Conservation (phyloP, 2,113 vertebrate genomes). For the Albula glossodonta region DNA sequence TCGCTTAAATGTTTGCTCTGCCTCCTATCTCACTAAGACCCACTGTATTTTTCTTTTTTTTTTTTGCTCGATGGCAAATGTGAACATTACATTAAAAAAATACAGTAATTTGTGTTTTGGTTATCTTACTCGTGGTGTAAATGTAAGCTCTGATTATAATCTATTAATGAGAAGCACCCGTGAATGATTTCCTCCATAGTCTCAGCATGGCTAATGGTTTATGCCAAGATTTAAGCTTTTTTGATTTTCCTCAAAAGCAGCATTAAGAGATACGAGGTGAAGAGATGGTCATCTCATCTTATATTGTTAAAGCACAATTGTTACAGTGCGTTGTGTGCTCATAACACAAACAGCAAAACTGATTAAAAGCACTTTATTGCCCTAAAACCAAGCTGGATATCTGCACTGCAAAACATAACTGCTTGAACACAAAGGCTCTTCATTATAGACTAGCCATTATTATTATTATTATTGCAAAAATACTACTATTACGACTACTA, state of each 20-base stretch:
- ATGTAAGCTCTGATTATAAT: neutral
- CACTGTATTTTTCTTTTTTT: neutral
- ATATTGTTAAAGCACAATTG: too few species aligned
- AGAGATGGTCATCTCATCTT: neutral
- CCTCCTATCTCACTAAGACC: conserved; percentile 9
- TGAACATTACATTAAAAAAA: neutral
- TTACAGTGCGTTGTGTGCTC: too few species aligned
- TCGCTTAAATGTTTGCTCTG: conserved; percentile 14
- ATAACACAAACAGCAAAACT: too few species aligned
- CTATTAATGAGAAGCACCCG: neutral
- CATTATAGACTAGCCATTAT: too few species aligned
- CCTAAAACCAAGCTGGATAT: too few species aligned
- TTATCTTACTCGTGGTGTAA: neutral
- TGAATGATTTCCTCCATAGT: neutral
- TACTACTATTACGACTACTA: too few species aligned
- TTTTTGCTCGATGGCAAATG: neutral
- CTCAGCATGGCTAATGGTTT: neutral
- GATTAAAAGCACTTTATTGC: too few species aligned
- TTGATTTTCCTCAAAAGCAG: neutral
- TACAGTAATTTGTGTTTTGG: neutral
- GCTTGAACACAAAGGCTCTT: too few species aligned
- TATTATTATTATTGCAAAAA: too few species aligned
- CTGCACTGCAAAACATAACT: too few species aligned
- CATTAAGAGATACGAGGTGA: neutral
- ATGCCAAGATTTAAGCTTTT: neutral